Conservation (phyloP, 2,797 vertebrate genomes). For the Diplodus sargus region DNA sequence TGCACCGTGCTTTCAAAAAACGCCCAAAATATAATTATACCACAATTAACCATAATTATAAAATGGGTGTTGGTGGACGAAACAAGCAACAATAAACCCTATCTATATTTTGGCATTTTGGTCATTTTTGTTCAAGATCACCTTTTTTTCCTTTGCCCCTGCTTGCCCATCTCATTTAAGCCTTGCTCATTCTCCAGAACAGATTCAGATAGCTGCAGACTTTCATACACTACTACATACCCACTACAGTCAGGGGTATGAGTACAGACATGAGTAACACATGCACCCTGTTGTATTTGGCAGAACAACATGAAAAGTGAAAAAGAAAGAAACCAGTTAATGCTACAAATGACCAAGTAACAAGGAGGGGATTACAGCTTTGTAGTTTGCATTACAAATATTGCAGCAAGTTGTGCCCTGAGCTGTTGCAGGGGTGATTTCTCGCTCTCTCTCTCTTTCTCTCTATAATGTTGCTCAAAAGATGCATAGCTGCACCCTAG, state of each 20-base stretch:
- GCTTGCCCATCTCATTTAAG: background rate
- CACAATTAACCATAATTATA: slow-evolving; percentile 4
- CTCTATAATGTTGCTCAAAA: no score
- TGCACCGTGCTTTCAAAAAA: slow-evolving; percentile 1
- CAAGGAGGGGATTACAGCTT: background rate
- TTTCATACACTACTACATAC: background rate
- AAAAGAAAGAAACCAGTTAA: background rate
- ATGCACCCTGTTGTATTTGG: background rate
- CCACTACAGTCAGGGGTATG: no score
- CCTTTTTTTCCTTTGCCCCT: background rate
- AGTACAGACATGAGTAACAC: no score
- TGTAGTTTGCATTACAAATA: no score
- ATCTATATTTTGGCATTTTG: slow-evolving; percentile 13
- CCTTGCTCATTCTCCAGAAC: background rate
- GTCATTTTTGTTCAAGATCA: background rate
- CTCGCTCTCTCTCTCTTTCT: no score
- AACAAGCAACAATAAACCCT: background rate
- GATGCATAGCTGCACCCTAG: no score
- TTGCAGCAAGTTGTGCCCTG: no score
- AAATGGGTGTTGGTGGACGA: slow-evolving; percentile 17
- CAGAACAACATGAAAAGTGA: background rate
- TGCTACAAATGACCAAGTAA: background rate
- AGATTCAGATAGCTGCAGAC: background rate
- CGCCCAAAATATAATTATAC: background rate
- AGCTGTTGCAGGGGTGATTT: no score